These are phyloP conservation scores for Drosophila seclusa DNA, from an alignment of 2,888 invertebrate species.

Conservation along the genomic window DNA sequence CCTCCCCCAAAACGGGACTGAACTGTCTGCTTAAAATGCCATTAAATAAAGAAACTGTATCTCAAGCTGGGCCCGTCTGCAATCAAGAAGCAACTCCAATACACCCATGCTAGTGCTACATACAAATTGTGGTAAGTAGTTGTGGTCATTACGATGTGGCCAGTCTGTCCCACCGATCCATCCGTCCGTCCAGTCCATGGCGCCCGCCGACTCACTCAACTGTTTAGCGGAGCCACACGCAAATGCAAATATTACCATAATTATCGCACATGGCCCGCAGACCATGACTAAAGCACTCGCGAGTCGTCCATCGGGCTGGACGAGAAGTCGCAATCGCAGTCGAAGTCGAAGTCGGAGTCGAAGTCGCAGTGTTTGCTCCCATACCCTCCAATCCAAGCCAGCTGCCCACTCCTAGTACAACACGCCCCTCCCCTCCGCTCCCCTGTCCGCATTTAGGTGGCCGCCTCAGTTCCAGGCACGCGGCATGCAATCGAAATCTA, in stretches of 20 bases:
- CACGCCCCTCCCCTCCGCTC: neutral
- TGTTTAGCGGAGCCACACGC: constrained; percentile 80
- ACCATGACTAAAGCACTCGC: constrained; percentile 79
- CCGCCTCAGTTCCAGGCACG: constrained; percentile 41
- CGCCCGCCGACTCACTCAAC: constrained; percentile 78
- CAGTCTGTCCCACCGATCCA: constrained; percentile 9
- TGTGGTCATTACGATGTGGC: constrained; percentile 8
- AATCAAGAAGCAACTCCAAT: constrained; percentile 42
- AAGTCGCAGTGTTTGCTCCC: neutral
- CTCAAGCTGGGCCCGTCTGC: constrained; percentile 21
- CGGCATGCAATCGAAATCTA: constrained; percentile 78
- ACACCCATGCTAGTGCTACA: neutral
- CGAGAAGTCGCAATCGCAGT: constrained; percentile 2
- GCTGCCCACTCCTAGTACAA: neutral
- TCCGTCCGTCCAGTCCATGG: constrained; percentile 43
- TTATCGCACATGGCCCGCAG: constrained; percentile 77
- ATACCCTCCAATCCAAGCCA: constrained; percentile 2
- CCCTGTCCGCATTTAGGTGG: neutral
- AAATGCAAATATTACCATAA: constrained; percentile 81
- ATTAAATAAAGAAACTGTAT: constrained; percentile 52
- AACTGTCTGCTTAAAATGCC: constrained; percentile 63
- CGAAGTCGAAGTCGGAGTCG: constrained; percentile 1
- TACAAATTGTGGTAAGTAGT: neutral
- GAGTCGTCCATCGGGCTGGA: constrained; percentile 61
- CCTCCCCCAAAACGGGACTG: constrained; percentile 28